These are phyloP conservation scores for Syngnathoides biaculeatus DNA, from an alignment of 2,113 vertebrate genomes.

Conservation along the genomic window DNA sequence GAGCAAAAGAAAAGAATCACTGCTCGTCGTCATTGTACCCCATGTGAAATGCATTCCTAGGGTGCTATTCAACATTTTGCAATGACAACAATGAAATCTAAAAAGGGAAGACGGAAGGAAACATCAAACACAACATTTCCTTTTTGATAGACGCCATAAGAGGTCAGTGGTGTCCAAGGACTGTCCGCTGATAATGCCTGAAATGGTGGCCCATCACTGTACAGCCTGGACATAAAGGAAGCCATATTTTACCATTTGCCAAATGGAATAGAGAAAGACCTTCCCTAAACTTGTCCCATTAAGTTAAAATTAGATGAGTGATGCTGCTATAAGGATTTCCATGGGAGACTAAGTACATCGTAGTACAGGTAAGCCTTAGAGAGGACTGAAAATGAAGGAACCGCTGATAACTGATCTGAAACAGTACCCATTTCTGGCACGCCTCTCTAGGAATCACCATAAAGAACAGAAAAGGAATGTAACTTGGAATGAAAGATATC, in stretches of 20 bases:
- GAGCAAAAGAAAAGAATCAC: constrained; percentile 26
- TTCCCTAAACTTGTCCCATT: not conserved
- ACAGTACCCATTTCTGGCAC: not conserved
- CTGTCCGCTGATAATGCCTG: not conserved
- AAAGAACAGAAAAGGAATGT: not conserved
- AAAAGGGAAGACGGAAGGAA: not conserved
- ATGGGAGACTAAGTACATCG: not conserved
- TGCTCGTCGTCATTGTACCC: constrained; percentile 23
- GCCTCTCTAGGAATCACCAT: not conserved
- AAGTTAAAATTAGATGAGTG: not conserved
- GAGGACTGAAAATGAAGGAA: not conserved
- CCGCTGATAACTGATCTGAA: not conserved
- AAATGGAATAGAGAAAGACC: not conserved
- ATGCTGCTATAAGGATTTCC: not conserved
- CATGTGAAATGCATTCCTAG: not conserved
- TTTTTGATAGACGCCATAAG: not conserved
- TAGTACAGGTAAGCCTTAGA: not conserved
- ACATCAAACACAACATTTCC: not conserved
- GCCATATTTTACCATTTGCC: too few relatives aligned
- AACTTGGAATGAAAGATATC: not conserved
- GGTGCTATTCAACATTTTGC: not conserved
- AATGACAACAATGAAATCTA: not conserved
- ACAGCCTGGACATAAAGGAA: not conserved
- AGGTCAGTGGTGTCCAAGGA: not conserved
- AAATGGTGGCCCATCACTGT: not conserved